Evolutionary conservation across 2,797 vertebrate genomes (phyloP), one percentile per base, ranked within the genome.

Genomic region (Diplodus puntazzo): DNA sequence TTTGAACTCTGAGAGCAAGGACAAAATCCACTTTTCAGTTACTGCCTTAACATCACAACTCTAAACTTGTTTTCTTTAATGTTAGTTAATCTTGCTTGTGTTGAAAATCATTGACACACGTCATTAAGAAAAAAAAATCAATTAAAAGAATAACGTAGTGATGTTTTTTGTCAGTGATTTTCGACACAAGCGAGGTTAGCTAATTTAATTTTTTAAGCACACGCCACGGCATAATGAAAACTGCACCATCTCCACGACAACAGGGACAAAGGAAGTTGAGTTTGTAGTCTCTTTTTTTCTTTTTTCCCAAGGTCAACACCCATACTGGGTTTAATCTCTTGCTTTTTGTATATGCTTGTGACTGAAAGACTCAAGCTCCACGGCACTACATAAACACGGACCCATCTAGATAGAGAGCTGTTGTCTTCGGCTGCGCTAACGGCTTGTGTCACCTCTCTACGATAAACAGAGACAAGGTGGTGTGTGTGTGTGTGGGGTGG

Each of bases 361-460:
- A 39, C 2, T 39, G 39, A 39, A 39, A 39, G 39, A 39, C 39
- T 11, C 39, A 0, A 39, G 39, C 39, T 39, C 6, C 11, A 13
- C 12, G n/a, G 42, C 43, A n/a, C 10, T 6, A 43, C 25, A 60
- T 9, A 27, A 64, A 49, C 4, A 4, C 0, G 1, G 60, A 63
- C 43, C 3, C 8, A 17, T n/a, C 5, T 57, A 16, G 52, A 69
- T 14, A n/a, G 20, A 21, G 30, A 75, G 42, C 18, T 34, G 55
- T 49, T 20, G 46, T 23, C 0, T 66, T 18, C 16, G 9, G 13
- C 25, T 67, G 73, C 72, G 27, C 76, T 67, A 73, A 75, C 79
- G 65, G 71, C 69, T 21, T 39, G 48, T 82, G 82, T 79, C 66
- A 54, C 65, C 57, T 66, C 70, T 73, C 58, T 7, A 49, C 5